These are phyloP conservation scores for Patiria pectinifera DNA, from an alignment of 53 echinoderm and acorn worm genomes.

Conservation along the genomic window DNA sequence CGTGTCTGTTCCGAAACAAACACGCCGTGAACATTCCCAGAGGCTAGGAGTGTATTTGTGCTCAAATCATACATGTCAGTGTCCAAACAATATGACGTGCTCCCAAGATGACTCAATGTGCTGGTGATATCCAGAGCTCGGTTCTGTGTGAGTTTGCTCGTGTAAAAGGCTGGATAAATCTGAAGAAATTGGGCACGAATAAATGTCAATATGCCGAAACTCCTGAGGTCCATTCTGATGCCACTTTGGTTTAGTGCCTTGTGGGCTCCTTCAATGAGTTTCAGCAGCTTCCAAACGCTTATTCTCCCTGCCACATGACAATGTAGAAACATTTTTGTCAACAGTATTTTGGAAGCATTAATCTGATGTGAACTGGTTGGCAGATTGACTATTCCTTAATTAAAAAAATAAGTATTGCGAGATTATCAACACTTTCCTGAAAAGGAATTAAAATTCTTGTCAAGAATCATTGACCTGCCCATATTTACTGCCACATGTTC, in stretches of 20 bases:
- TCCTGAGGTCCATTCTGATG: no score
- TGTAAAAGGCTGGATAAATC: slow-evolving; percentile 31
- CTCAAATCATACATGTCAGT: background rate
- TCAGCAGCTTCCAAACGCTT: slow-evolving; percentile 44
- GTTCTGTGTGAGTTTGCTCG: background rate
- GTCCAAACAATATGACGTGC: slow-evolving; percentile 29
- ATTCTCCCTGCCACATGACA: slow-evolving; percentile 12
- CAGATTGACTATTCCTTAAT: no score
- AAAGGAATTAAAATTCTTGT: no score
- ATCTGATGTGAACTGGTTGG: no score
- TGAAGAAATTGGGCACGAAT: slow-evolving; percentile 14
- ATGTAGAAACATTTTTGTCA: no score
- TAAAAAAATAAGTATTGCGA: no score
- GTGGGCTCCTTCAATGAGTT: slow-evolving; percentile 20
- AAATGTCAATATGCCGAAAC: background rate
- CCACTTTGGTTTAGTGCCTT: background rate
- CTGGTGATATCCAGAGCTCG: background rate
- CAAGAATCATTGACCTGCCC: no score
- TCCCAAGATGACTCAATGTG: slow-evolving; percentile 25
- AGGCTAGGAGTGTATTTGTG: slow-evolving; percentile 19
- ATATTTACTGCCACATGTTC: no score
- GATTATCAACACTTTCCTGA: no score
- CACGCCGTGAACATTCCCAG: slow-evolving; percentile 23
- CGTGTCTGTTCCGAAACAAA: slow-evolving; percentile 10
- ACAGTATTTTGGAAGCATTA: no score